Evolutionary conservation across 2,797 vertebrate genomes (phyloP).

Genomic region (Coregonus suidteri): DNA sequence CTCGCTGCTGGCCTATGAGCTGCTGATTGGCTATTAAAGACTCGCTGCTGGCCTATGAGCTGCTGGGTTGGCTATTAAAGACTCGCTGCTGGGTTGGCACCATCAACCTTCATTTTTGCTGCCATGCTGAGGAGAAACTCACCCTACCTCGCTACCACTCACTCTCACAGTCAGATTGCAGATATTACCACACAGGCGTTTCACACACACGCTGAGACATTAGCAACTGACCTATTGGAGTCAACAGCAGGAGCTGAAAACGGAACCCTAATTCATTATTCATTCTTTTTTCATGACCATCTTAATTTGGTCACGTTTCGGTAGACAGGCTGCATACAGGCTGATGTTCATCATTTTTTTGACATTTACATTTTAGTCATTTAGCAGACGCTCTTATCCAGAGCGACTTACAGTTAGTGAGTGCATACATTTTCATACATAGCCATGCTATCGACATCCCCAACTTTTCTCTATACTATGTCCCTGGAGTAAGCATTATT

Average conservation of each 20-base stretch:
- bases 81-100: conserved; percentile 11
- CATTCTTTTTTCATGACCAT: neutral
- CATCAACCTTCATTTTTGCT: conserved; percentile 36
- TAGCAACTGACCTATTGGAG: conserved; percentile 8
- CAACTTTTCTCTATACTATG: neutral
- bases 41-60: too few species aligned
- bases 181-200: conserved; percentile 17
- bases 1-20: too few species aligned
- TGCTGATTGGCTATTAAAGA: too few species aligned
- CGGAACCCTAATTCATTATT: neutral
- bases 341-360: neutral
- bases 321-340: neutral
- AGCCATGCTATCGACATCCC: conserved; percentile 12
- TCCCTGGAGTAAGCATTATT: conserved; percentile 17
- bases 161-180: neutral
- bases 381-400: too few species aligned
- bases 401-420: too few species aligned
- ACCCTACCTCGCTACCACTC: neutral
- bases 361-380: too few species aligned
- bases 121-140: conserved; percentile 18
- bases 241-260: conserved; percentile 11
- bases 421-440: neutral
- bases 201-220: conserved; percentile 18
- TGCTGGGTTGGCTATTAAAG: neutral
- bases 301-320: too few species aligned